Evolutionary conservation across 2,888 invertebrate genomes (phyloP), one percentile per base, ranked within the genome.

Genomic region (Marronus borbonicus): DNA sequence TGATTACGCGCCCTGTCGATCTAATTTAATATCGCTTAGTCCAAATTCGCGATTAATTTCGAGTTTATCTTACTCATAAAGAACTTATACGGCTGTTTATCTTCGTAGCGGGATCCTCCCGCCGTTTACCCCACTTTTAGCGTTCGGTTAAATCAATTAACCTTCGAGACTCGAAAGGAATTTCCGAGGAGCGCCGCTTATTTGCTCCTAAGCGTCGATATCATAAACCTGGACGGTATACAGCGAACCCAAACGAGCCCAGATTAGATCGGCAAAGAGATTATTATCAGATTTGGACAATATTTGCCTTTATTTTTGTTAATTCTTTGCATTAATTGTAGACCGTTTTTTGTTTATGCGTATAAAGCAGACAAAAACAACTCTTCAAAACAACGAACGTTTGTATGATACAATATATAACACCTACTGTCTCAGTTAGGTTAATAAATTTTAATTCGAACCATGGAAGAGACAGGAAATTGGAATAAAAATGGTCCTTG

Each of bases 101-200:
- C 44, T 17, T 17, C 8, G 17, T 44, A 12, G 20, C 8, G 65
- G 12, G 44, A 66, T 66, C 20, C 20, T 17, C 39, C 65, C 65
- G 44, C 39, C 44, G 65, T 66, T 66, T 49, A 66, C 65, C 39
- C 39, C 65, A 49, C 65, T 66, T 66, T 44, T 66, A 66, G 44
- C 65, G 20, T 66, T 44, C 65, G 44, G 44, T 44, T 66, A 66
- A 66, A 66, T 66, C 65, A 66, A 49, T 66, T 66, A 66, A 66
- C 65, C 65, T 44, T 66, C 65, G 65, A 10, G 44, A 20, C 36
- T 44, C 20, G 39, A 17, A 20, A 5, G 39, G 44, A 39, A 44
- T 66, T 66, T 66, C 36, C 14, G 65, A 65, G 65, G 31, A 39
- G 36, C 39, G 39, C 24, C 24, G 60, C 28, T 28, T 28, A 20